These are phyloP conservation scores for Emydura subglobosa DNA, from an alignment of 2,113 vertebrate species.

Conservation along the genomic window DNA sequence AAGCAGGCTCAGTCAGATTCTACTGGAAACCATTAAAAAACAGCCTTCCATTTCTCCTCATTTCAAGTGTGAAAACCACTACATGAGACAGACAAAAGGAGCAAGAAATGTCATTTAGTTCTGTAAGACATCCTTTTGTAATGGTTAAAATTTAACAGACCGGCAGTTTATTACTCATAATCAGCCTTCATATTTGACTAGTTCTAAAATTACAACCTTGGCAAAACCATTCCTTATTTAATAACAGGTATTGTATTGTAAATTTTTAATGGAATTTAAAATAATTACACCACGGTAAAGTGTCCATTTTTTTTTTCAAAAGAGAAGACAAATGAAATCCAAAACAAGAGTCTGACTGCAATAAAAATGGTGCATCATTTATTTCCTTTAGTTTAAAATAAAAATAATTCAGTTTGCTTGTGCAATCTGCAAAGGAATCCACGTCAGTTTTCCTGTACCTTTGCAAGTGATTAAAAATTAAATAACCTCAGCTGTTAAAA, in stretches of 20 bases:
- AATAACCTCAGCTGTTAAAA: conserved; percentile 2
- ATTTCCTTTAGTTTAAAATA: not conserved
- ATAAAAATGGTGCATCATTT: not conserved
- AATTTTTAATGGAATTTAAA: not conserved
- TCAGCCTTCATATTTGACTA: not conserved
- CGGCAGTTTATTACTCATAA: not conserved
- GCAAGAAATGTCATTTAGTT: not conserved
- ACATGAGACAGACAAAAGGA: not conserved
- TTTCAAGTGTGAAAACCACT: not conserved
- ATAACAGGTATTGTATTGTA: not conserved
- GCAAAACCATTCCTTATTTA: not conserved
- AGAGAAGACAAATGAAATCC: not conserved
- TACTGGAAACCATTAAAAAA: not conserved
- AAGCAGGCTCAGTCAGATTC: not conserved
- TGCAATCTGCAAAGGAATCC: conserved; percentile 1
- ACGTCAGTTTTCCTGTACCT: not conserved
- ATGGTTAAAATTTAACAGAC: not conserved
- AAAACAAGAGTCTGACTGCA: not conserved
- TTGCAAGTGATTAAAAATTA: not conserved
- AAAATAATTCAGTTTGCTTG: not conserved
- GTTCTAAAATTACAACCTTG: not conserved
- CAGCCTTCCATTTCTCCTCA: not conserved
- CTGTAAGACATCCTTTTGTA: fast-evolving
- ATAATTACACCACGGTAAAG: not conserved
- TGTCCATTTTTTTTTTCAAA: not conserved